phyloP scores from a whole-genome alignment of 2,888 invertebrate species.

The Metellina segmentata region DNA sequence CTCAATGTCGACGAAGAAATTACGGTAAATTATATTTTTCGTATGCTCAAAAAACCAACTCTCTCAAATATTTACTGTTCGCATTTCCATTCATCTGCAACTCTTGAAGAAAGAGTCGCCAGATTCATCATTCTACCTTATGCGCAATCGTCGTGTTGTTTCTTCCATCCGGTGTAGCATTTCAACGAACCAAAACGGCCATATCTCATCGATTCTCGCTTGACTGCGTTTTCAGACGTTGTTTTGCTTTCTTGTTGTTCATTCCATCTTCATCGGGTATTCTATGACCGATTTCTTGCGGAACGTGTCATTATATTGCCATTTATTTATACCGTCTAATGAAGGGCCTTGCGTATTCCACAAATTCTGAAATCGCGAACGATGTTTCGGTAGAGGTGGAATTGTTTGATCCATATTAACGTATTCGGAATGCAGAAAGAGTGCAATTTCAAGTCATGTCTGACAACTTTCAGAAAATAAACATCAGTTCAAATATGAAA shows the following conservation, averaged over 20 bases:
- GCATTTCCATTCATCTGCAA: no score
- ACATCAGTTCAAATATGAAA: no score
- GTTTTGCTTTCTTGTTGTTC: slow-evolving; percentile 8
- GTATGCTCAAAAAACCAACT: no score
- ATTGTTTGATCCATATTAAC: no score
- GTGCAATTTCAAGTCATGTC: no score
- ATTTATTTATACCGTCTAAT: slow-evolving; percentile 1
- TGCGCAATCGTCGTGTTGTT: not conserved
- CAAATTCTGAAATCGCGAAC: not conserved
- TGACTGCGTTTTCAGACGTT: slow-evolving; percentile 7
- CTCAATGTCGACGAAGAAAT: no score
- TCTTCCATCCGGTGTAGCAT: not conserved
- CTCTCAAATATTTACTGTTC: no score
- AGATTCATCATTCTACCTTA: not conserved
- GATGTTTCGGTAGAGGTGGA: not conserved
- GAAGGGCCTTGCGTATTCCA: not conserved
- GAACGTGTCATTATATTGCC: slow-evolving; percentile 6
- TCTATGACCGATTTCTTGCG: slow-evolving; percentile 35
- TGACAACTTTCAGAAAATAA: no score
- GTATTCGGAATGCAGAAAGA: no score
- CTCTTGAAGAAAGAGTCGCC: not conserved
- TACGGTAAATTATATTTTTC: no score
- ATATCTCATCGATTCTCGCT: slow-evolving; percentile 16
- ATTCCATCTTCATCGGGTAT: slow-evolving; percentile 2
- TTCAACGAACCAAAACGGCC: slow-evolving; percentile 52